Evolutionary conservation across 2,113 vertebrate species (phyloP).

Genomic region (Odocoileus hemionus): DNA sequence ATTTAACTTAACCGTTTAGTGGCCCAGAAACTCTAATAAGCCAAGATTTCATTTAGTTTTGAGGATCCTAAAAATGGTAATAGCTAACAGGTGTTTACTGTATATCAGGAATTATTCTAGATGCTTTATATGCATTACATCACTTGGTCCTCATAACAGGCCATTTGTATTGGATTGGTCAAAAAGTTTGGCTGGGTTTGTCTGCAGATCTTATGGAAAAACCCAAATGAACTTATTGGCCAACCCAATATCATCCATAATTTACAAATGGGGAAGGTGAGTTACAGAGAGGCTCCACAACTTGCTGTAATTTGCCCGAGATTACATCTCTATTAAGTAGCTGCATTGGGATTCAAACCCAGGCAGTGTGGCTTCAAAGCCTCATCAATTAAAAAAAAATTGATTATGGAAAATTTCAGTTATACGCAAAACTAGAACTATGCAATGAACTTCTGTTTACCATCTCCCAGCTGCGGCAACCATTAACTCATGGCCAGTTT

Average conservation of each 20-base stretch:
- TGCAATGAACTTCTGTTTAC: not conserved
- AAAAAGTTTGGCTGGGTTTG: not conserved
- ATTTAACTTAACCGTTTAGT: not conserved
- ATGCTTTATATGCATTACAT: not conserved
- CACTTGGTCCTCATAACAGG: not conserved
- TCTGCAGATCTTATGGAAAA: fast-evolving
- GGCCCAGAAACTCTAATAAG: not conserved
- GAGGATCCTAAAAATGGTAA: not conserved
- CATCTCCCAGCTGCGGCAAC: not conserved
- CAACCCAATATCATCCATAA: not conserved
- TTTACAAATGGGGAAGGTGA: not conserved
- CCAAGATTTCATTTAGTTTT: not conserved
- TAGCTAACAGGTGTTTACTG: not conserved
- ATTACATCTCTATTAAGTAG: not conserved
- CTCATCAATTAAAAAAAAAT: not conserved
- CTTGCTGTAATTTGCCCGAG: not conserved
- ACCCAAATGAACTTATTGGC: not conserved
- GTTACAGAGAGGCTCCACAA: not conserved
- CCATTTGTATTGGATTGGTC: not conserved
- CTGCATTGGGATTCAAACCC: not conserved
- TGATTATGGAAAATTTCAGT: not conserved
- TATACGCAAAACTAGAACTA: not conserved
- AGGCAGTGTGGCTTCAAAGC: not conserved
- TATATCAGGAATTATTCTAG: not conserved
- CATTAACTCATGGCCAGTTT: not conserved